A percentile compares a stretch with the other conserved stretches of the same genome.
Evolutionary conservation across 2,797 vertebrate species (phyloP).

Genomic region (Sebastes hubbsi): DNA sequence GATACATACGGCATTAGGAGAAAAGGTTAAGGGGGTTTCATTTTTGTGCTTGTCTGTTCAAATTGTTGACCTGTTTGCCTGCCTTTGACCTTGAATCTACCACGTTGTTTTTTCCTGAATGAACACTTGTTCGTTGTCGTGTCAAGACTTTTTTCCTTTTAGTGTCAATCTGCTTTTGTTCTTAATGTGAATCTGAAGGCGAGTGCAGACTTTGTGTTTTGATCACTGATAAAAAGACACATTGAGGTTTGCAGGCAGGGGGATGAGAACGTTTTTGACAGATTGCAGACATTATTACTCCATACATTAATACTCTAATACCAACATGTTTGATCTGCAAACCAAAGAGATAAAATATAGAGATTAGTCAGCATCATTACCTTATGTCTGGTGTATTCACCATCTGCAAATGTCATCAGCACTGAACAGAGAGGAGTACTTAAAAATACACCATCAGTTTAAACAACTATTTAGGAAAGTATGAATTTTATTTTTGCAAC

Average conservation of each 20-base stretch:
- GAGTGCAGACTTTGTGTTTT: background rate
- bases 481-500: background rate
- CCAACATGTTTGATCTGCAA: background rate
- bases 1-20: background rate
- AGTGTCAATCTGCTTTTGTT: background rate
- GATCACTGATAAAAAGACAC: background rate
- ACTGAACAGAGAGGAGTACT: background rate
- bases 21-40: conserved; percentile 3
- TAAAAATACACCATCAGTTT: background rate
- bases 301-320: background rate
- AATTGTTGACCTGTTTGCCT: conserved; percentile 48
- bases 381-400: background rate
- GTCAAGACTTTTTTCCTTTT: conserved; percentile 1
- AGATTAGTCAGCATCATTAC: conserved; percentile 3
- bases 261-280: background rate
- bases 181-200: conserved; percentile 1
- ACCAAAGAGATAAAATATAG: conserved; percentile 25
- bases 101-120: conserved; percentile 38
- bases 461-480: background rate
- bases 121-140: conserved; percentile 25
- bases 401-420: background rate
- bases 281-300: background rate
- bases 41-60: conserved; percentile 47
- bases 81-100: conserved; percentile 27
- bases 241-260: background rate